Evolutionary conservation across 2,797 vertebrate species (phyloP), one percentile per base, ranked within the genome.

Genomic region (Chaetophractus vellerosus): DNA sequence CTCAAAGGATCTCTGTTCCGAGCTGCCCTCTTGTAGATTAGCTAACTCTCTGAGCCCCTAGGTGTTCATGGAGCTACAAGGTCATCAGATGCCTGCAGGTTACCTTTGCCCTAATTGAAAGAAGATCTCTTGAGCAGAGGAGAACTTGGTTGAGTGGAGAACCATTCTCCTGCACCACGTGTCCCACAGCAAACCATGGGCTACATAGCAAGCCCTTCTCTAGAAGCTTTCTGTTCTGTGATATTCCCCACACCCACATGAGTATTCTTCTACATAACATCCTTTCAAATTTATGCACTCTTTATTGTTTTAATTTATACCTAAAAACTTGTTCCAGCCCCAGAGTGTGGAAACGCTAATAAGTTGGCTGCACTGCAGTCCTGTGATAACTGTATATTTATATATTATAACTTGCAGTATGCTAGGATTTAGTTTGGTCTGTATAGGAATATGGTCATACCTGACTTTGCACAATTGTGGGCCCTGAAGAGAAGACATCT

Each of bases 251-350:
- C 4, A 28, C 38, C 9, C 41, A n/a, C 24, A 61, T 26, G 74
- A 69, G 33, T 33, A 66, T 28, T 78, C 8, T 31, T 80, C 66
- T 48, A 16, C 33, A 1, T 24, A 59, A 66, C 2, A 21, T 86
- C 66, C 24, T 89, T 92, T 71, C 61, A 31, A 24, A 24, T 76
- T 59, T 74, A 21, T 50, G 8, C 1, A 36, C 38, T 26, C 57
- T 89, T 89, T 45, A 55, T 80, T 85, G 19, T 95, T 95, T 79
- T 86, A 57, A 83, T 59, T 48, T 79, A 23, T 66, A 26, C 38
- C 59, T 79, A 86, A 84, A 88, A 71, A 50, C 2, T 38, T 9
- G 69, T 61, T 61, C 61, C 31, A 18, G 0, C 63, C 63, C 63
- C 82, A 31, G 48, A 18, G 10, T 79, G 18, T 31, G 45, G 59